These are phyloP conservation scores for Scolopax bukidnonensis DNA, from an alignment of 2,797 vertebrate genomes.

Conservation along the genomic window DNA sequence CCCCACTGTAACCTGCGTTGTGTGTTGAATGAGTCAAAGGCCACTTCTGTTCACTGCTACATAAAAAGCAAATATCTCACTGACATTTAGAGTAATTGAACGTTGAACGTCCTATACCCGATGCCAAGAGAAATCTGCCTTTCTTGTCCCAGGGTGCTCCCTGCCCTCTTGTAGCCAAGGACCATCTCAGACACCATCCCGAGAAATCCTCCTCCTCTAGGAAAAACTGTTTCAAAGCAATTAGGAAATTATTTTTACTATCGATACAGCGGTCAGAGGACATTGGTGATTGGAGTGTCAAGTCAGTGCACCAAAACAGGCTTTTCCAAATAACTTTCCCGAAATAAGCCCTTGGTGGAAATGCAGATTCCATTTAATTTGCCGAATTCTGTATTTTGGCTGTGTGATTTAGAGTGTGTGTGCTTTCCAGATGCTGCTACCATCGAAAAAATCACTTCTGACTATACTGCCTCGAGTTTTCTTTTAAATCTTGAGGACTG, in stretches of 20 bases:
- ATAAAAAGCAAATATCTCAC: background rate
- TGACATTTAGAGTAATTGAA: background rate
- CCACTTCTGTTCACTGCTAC: background rate
- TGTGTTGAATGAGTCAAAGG: background rate
- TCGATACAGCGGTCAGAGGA: background rate
- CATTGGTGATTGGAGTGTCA: background rate
- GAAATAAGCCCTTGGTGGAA: background rate
- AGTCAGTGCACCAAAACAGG: background rate
- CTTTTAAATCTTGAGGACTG: background rate
- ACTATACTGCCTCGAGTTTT: background rate
- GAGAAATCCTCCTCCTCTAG: background rate
- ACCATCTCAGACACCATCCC: background rate
- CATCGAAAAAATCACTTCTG: background rate
- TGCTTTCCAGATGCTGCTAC: background rate
- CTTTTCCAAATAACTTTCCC: background rate
- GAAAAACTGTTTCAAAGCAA: background rate
- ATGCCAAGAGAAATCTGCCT: background rate
- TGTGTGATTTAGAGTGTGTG: background rate
- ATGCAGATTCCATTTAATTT: background rate
- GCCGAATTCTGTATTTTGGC: background rate
- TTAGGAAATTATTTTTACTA: background rate
- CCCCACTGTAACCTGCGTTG: background rate
- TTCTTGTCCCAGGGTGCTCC: background rate
- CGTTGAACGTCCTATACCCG: fast-evolving
- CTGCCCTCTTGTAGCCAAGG: background rate